These are phyloP conservation scores for Hypercompe scribonia DNA, from an alignment of 2,888 invertebrate genomes.

Conservation along the genomic window DNA sequence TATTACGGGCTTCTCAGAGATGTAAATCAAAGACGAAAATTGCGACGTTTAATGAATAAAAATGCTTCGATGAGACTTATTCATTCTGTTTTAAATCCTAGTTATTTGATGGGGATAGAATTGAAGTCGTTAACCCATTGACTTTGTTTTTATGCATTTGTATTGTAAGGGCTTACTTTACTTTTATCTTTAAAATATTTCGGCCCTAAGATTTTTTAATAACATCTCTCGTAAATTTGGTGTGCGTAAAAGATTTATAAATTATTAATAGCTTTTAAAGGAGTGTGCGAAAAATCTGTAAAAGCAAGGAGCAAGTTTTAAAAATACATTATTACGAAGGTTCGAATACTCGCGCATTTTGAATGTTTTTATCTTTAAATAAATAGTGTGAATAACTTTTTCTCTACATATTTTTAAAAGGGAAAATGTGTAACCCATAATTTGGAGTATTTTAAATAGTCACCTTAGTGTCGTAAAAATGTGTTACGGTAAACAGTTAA, in stretches of 20 bases:
- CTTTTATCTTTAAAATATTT: slow-evolving; percentile 10
- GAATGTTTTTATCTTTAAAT: not conserved
- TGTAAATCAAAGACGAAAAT: not conserved
- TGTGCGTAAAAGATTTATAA: slow-evolving; percentile 11
- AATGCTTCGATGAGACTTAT: not conserved
- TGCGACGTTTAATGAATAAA: not conserved
- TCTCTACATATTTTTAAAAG: not conserved
- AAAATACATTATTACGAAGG: not conserved
- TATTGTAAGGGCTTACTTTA: not conserved
- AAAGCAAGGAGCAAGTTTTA: not conserved
- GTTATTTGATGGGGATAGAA: not conserved
- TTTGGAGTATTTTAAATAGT: not conserved
- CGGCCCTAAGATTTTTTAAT: slow-evolving; percentile 4
- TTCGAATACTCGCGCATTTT: not conserved
- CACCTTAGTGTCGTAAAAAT: not conserved
- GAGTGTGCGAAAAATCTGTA: not conserved
- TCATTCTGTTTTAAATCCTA: not conserved
- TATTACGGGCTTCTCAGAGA: not conserved
- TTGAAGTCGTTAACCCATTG: not conserved
- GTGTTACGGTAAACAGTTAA: not conserved
- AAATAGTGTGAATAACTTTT: not conserved
- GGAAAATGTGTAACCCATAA: not conserved
- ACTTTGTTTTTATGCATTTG: not conserved
- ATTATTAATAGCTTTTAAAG: slow-evolving; percentile 9
- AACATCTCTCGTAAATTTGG: slow-evolving; percentile 14